Conservation (phyloP, 2,888 invertebrate genomes). For the Calameuta idolon region DNA sequence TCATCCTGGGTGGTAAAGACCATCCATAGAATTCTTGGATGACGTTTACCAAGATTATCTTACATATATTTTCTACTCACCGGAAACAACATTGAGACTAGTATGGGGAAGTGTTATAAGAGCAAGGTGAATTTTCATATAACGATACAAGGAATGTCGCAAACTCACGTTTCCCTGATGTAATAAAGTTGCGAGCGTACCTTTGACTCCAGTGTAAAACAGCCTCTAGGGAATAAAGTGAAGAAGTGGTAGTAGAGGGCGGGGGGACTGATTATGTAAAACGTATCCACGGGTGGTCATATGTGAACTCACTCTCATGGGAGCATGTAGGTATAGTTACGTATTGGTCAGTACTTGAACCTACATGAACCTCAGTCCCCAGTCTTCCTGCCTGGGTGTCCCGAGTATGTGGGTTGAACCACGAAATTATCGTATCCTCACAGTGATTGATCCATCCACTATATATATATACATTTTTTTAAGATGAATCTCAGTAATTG, state of each 20-base stretch:
- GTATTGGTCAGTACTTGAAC: background rate
- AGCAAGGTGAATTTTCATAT: background rate
- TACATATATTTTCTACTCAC: background rate
- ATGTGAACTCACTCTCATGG: constrained; percentile 26
- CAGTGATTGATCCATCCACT: background rate
- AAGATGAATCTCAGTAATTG: background rate
- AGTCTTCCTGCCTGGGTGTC: constrained; percentile 18
- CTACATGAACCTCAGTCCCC: background rate
- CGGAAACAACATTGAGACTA: background rate
- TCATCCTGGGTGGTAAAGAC: constrained; percentile 39
- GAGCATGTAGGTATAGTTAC: background rate
- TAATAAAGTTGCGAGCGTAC: background rate
- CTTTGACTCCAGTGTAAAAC: background rate
- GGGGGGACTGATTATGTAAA: constrained; percentile 49
- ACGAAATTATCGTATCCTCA: constrained; percentile 9
- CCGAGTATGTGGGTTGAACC: constrained; percentile 37
- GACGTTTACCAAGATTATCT: background rate
- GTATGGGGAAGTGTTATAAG: background rate
- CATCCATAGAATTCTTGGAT: constrained; percentile 24
- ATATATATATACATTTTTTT: background rate
- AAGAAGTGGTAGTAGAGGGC: background rate
- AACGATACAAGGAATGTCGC: background rate
- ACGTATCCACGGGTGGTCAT: constrained; percentile 48
- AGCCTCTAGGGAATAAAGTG: background rate
- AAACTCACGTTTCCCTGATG: background rate